These are phyloP conservation scores for Orthosia incerta DNA, from an alignment of 2,888 invertebrate genomes.

Conservation along the genomic window DNA sequence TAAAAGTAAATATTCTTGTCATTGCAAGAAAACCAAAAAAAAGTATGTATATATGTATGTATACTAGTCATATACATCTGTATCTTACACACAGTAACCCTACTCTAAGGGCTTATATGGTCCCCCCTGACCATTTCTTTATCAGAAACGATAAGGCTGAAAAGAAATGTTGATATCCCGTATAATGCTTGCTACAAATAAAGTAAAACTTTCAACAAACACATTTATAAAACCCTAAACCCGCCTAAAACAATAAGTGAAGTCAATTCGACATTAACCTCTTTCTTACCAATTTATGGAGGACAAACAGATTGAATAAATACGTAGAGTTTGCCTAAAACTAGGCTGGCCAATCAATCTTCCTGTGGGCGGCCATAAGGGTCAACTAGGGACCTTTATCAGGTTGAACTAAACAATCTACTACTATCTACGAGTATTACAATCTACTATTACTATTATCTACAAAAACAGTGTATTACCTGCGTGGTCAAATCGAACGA, in stretches of 20 bases:
- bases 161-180: neutral
- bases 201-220: neutral
- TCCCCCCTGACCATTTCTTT: no score
- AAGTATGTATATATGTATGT: no score
- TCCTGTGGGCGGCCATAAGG: constrained; percentile 34
- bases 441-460: constrained; percentile 35
- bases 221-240: neutral
- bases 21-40: no score
- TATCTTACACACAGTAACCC: no score
- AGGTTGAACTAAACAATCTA: constrained; percentile 43
- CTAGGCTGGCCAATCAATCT: constrained; percentile 52
- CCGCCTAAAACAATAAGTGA: constrained; percentile 39
- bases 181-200: no score
- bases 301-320: constrained; percentile 51
- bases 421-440: neutral
- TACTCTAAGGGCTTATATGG: no score
- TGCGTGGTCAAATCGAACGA: constrained; percentile 44
- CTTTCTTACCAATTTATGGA: constrained; percentile 47
- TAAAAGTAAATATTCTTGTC: no score
- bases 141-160: neutral
- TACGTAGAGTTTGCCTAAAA: constrained; percentile 56
- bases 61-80: no score
- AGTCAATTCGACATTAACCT: constrained; percentile 37
- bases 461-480: constrained; percentile 49
- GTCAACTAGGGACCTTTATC: constrained; percentile 51